Percentiles rank a stretch among this genome's conserved stretches.
These are phyloP conservation scores for Spilarctia lutea DNA, from an alignment of 2,888 invertebrate species.

Conservation along the genomic window DNA sequence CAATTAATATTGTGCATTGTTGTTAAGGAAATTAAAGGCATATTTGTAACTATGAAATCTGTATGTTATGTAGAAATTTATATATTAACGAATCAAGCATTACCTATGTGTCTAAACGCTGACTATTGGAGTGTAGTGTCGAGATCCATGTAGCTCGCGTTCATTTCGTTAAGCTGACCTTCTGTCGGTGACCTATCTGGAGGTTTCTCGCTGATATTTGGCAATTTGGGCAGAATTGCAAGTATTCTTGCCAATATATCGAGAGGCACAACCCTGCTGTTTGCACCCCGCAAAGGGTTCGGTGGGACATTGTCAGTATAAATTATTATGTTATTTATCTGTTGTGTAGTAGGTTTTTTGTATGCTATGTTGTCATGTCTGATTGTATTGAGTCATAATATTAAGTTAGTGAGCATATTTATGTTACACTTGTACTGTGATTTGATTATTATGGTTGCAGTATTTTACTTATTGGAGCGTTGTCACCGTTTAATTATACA, in stretches of 20 bases:
- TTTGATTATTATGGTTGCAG: slow-evolving; percentile 81
- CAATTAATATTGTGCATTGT: slow-evolving; percentile 83
- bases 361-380: slow-evolving; percentile 74
- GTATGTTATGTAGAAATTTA: slow-evolving; percentile 82
- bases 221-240: slow-evolving; percentile 23
- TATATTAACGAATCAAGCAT: slow-evolving; percentile 70
- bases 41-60: slow-evolving; percentile 80
- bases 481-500: slow-evolving; percentile 41
- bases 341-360: slow-evolving; percentile 66
- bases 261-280: slow-evolving; percentile 21
- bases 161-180: slow-evolving; percentile 45
- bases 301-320: slow-evolving; percentile 65
- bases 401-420: slow-evolving; percentile 82
- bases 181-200: slow-evolving; percentile 28
- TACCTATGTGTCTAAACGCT: slow-evolving; percentile 67
- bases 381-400: slow-evolving; percentile 80
- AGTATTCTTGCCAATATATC: slow-evolving; percentile 45
- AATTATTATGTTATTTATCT: slow-evolving; percentile 69
- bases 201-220: slow-evolving; percentile 29
- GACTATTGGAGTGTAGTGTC: slow-evolving; percentile 61
- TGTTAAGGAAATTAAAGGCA: slow-evolving; percentile 78
- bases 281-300: slow-evolving; percentile 41
- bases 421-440: slow-evolving; percentile 83
- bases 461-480: slow-evolving; percentile 72
- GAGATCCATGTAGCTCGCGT: slow-evolving; percentile 43